A percentile compares a stretch with the other conserved stretches of the same genome.
Evolutionary conservation across 2,797 vertebrate species (phyloP).

Genomic region (Momotus momota): DNA sequence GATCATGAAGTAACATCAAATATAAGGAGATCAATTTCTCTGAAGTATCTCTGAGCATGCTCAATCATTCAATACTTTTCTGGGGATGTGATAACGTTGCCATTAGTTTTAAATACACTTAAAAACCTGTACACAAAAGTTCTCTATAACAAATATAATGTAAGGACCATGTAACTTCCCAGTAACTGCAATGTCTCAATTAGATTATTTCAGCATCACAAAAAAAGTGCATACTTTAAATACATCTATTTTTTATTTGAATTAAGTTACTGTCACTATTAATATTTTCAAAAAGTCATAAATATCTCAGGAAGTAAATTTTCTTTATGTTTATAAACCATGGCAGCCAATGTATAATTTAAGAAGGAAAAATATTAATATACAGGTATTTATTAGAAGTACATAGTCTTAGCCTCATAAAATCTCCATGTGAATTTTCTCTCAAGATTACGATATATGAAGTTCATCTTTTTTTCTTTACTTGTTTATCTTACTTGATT

Average conservation of each 20-base stretch:
- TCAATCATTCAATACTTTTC: not conserved
- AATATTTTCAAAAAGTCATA: constrained; percentile 53
- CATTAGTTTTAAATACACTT: not conserved
- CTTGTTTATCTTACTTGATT: not conserved
- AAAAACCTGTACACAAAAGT: not conserved
- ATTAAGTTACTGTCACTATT: constrained; percentile 24
- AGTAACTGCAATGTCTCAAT: not conserved
- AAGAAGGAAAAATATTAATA: not conserved
- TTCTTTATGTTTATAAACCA: constrained; percentile 7
- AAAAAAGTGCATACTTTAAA: not conserved
- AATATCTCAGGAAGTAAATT: constrained; percentile 63
- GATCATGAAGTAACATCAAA: not conserved
- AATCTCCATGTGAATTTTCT: not conserved
- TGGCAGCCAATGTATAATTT: constrained; percentile 32
- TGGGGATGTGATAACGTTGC: rapidly evolving
- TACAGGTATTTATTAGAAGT: not conserved
- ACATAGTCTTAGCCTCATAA: not conserved
- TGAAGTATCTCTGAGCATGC: not conserved
- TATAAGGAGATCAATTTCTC: not conserved
- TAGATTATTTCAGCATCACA: not conserved
- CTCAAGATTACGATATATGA: not conserved
- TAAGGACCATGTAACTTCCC: not conserved
- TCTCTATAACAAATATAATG: not conserved
- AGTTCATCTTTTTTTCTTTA: not conserved
- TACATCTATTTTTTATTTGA: constrained; percentile 34